phyloP scores from a whole-genome alignment of 1,140 invertebrate species.

The Zelostemma sp. region DNA sequence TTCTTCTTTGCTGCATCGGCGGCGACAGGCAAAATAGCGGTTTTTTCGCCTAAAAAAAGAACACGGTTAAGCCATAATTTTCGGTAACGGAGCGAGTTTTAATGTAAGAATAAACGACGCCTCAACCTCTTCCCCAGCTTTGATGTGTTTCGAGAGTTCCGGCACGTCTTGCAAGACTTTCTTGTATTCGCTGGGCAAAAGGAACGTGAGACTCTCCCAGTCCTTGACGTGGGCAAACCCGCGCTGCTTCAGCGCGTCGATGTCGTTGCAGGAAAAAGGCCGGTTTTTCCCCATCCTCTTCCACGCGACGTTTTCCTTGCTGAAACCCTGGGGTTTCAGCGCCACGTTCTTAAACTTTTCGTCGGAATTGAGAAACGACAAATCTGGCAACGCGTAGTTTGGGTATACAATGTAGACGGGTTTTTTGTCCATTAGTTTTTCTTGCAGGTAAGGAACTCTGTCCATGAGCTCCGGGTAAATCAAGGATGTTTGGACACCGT shows the following conservation, averaged over 20 bases:
- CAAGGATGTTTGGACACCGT: conserved; percentile 65
- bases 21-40: conserved; percentile 78
- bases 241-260: conserved; percentile 83
- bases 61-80: too few relatives aligned
- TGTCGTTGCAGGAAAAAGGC: conserved; percentile 87
- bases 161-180: conserved; percentile 81
- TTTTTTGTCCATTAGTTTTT: conserved; percentile 71
- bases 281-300: conserved; percentile 68
- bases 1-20: conserved; percentile 71
- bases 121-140: conserved; percentile 67
- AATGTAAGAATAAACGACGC: too few relatives aligned
- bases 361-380: conserved; percentile 83
- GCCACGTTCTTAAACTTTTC: conserved; percentile 75
- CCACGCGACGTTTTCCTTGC: conserved; percentile 52
- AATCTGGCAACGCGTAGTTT: conserved; percentile 90
- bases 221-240: conserved; percentile 88
- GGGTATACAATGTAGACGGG: conserved; percentile 93
- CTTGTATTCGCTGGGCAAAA: conserved; percentile 85
- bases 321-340: conserved; percentile 70
- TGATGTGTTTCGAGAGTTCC: conserved; percentile 77
- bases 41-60: conserved; percentile 60
- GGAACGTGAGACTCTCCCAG: conserved; percentile 90
- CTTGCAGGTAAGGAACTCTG: conserved; percentile 28
- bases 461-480: conserved; percentile 52
- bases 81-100: too few relatives aligned